Base-by-base conservation (phyloP, 2,888 invertebrate genomes). In the Bombylius discolor region DNA sequence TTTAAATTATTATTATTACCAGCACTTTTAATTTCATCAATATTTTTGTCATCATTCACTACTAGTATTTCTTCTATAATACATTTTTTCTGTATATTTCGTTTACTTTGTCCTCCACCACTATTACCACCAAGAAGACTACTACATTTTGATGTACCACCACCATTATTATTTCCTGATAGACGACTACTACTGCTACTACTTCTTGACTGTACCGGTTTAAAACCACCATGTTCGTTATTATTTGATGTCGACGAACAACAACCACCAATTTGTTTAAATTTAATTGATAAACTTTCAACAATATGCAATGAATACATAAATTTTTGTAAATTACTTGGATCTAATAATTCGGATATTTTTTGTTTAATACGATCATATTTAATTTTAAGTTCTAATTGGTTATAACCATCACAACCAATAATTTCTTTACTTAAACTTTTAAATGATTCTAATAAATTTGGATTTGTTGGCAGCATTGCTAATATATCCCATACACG, bases 261-360 rank as follows among this genome's bases (percentile, higher is more conserved):
- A 11, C 39, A 42, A 7, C 39, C 39, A 7, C 39, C 39, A 5
- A 11, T 33, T 39, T 58, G 60, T 34, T 66, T 55, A 32, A 42
- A 42, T 31, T 47, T 51, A 34, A 33, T 57, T 0, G 73, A 80
- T 33, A 89, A 73, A 45, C 84, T 84, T 69, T 90, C 90, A 0
- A 95, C 89, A 62, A 95, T 94, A 70, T 94, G 93, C 58, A 95
- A 74, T 0, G 92, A 92, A 70, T 96, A 96, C 91, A 95, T 94
- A 53, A 96, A 81, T 69, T 93, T 93, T 73, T 95, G 95, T 1
- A 94, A 88, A 70, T 90, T 91, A 36, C 84, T 83, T 0, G 93
- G 89, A 75, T 94, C 89, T 12, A 96, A 78, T 2, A 95, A 74
- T 63, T 87, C 86, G 31, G 83, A 80, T 50, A 92, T 64, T 62